Conservation (phyloP, 37 sponge, comb jelly and placozoan genomes). For the Crambe crambe region DNA sequence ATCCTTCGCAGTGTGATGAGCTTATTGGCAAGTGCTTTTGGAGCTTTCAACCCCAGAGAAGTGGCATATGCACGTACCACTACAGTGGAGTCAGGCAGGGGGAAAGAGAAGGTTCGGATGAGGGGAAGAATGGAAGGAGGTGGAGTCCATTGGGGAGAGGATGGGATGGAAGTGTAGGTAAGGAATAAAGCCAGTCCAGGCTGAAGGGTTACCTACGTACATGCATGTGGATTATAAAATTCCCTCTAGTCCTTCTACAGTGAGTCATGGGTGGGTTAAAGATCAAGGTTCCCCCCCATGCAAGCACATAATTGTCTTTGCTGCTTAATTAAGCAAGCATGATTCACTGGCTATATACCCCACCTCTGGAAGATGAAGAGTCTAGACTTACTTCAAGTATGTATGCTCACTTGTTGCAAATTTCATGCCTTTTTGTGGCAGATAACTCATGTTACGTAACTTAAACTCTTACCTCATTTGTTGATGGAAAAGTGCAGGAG, state of each 20-base stretch:
- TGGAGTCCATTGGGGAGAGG: conserved; percentile 33
- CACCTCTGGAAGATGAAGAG: no score
- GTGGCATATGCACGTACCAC: conserved; percentile 43
- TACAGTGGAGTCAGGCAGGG: conserved; percentile 54
- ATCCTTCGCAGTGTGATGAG: conserved; percentile 66
- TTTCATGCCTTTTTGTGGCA: no score
- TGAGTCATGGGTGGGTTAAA: no score
- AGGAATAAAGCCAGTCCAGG: conserved; percentile 37
- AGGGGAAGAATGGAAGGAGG: conserved; percentile 54
- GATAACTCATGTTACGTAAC: no score
- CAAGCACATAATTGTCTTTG: no score
- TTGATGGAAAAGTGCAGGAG: conserved; percentile 22
- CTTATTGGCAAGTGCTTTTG: conserved; percentile 60
- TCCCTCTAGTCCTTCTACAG: no score
- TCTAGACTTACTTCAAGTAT: no score
- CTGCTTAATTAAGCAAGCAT: no score
- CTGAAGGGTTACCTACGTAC: conserved; percentile 19
- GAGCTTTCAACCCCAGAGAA: conserved; percentile 60
- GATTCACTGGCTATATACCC: no score
- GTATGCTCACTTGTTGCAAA: no score
- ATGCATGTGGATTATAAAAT: no score
- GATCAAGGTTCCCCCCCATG: no score
- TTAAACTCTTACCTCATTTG: conserved; percentile 82
- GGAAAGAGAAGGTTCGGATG: conserved; percentile 75
- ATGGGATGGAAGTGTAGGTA: conserved; percentile 5